These are phyloP conservation scores for Bos taurus DNA, from an alignment of 2,113 vertebrate genomes.

Conservation along the genomic window ARS-UCD2.0 NC_037355.1:42058001-42058500, in stretches of 20 bases:
- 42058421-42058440: not conserved
- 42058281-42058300: not conserved
- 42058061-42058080: not conserved
- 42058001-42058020: not conserved
- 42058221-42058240: not conserved
- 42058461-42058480: not conserved
- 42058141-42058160: not conserved
- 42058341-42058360: not conserved
- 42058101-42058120: not conserved
- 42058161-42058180: not conserved
- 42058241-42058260: not conserved
- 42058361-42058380: no score
- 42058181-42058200: not conserved
- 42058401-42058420: not conserved
- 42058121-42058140: not conserved
- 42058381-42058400: not conserved
- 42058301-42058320: not conserved
- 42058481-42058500: not conserved
- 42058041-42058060: not conserved
- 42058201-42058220: no score
- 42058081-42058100: rapidly evolving
- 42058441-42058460: not conserved
- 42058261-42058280: not conserved
- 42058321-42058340: not conserved
- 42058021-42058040: not conserved